Conservation (phyloP, 2,113 vertebrate genomes). For the Pelvicachromis taeniatus region DNA sequence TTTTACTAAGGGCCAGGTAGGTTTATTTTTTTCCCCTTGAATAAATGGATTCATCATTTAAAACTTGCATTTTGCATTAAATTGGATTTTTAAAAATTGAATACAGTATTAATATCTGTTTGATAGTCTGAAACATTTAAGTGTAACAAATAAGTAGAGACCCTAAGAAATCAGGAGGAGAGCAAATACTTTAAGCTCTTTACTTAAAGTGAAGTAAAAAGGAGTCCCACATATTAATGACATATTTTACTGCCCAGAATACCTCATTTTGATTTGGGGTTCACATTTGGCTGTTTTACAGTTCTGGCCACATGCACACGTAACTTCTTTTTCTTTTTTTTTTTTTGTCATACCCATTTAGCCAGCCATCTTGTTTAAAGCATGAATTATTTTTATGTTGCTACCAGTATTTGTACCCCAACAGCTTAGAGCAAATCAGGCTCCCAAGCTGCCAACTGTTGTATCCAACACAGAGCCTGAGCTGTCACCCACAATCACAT, state of each 20-base stretch:
- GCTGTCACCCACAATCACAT: slow-evolving; percentile 50
- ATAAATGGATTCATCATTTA: not conserved
- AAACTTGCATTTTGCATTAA: not conserved
- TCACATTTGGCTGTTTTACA: not conserved
- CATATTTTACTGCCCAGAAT: not conserved
- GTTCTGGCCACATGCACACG: not conserved
- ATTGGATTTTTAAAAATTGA: too few relatives aligned
- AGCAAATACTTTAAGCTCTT: not conserved
- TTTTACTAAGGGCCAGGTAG: not conserved
- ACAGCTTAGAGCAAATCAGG: slow-evolving; percentile 26
- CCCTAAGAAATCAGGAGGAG: not conserved
- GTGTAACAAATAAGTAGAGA: not conserved
- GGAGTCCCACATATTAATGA: not conserved
- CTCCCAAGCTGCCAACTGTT: slow-evolving; percentile 49
- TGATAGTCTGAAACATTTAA: not conserved
- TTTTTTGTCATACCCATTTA: not conserved
- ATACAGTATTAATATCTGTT: not conserved
- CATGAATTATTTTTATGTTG: slow-evolving; percentile 26
- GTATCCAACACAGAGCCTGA: slow-evolving; percentile 29
- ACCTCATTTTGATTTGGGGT: not conserved
- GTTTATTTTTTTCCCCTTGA: fast-evolving
- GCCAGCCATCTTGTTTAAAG: not conserved
- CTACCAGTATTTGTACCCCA: not conserved
- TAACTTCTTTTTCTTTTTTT: not conserved
- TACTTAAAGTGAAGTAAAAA: not conserved